Evolutionary conservation across 92 coral and sea anemone genomes (phyloP).

Genomic region (Porites divaricata): DNA sequence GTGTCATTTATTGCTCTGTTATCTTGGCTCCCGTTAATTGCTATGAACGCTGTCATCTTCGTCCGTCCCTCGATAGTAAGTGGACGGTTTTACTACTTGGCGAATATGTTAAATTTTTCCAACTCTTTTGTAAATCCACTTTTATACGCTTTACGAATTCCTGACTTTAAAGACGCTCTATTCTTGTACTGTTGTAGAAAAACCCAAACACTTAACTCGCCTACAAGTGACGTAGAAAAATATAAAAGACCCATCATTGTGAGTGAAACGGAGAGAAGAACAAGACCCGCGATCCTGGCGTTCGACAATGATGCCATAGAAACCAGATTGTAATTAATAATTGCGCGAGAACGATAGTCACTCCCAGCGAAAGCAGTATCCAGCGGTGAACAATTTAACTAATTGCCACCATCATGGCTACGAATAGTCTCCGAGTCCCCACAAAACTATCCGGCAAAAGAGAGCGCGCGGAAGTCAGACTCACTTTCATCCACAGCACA

Average conservation of each 20-base stretch:
- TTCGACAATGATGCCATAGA: not conserved
- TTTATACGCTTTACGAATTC: not conserved
- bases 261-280: not conserved
- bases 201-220: not conserved
- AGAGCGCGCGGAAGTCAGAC: too few relatives aligned
- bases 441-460: too few relatives aligned
- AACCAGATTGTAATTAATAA: not conserved
- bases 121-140: not conserved
- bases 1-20: not conserved
- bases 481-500: too few relatives aligned
- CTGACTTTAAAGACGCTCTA: not conserved
- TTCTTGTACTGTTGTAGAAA: not conserved
- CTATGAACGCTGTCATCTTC: not conserved
- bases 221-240: not conserved
- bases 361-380: too few relatives aligned
- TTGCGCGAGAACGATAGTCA: not conserved
- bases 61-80: not conserved
- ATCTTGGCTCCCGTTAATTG: not conserved
- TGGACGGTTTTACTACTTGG: not conserved
- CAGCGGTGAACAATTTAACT: too few relatives aligned
- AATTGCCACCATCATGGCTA: too few relatives aligned
- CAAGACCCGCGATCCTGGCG: not conserved
- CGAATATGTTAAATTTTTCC: not conserved
- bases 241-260: not conserved
- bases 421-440: too few relatives aligned